A percentile compares a stretch with the other conserved stretches of the same genome.
phyloP scores from a whole-genome alignment of 2,113 vertebrate species.

The Zosterops borbonicus region DNA sequence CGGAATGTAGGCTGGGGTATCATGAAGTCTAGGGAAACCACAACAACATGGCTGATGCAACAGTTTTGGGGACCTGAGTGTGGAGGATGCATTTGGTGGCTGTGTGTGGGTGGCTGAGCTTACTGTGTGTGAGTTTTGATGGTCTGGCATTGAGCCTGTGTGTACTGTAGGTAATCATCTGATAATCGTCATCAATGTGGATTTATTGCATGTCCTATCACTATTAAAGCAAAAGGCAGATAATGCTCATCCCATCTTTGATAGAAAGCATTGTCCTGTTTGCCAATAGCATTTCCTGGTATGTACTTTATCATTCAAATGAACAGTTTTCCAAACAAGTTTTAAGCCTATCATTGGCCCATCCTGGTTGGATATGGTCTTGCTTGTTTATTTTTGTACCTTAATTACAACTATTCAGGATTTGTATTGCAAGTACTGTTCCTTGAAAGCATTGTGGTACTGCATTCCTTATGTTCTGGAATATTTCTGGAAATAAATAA shows the following conservation, averaged over 20 bases:
- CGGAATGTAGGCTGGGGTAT: not conserved
- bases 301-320: not conserved
- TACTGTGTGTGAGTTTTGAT: not conserved
- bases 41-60: not conserved
- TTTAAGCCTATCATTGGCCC: not conserved
- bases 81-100: not conserved
- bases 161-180: not conserved
- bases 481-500: not conserved
- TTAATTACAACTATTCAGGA: not conserved
- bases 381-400: not conserved
- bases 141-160: not conserved
- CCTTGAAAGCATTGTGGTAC: not conserved
- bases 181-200: not conserved
- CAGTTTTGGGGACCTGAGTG: not conserved
- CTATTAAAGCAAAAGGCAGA: not conserved
- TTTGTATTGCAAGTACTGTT: not conserved
- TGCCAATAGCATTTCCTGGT: not conserved
- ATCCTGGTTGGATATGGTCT: not conserved
- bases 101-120: not conserved
- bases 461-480: not conserved
- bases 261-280: not conserved
- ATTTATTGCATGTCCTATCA: not conserved
- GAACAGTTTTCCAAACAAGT: not conserved
- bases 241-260: not conserved
- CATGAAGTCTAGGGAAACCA: accelerated